These are phyloP conservation scores for Drosophila atripex DNA, from an alignment of 2,888 invertebrate genomes.

Conservation along the genomic window DNA sequence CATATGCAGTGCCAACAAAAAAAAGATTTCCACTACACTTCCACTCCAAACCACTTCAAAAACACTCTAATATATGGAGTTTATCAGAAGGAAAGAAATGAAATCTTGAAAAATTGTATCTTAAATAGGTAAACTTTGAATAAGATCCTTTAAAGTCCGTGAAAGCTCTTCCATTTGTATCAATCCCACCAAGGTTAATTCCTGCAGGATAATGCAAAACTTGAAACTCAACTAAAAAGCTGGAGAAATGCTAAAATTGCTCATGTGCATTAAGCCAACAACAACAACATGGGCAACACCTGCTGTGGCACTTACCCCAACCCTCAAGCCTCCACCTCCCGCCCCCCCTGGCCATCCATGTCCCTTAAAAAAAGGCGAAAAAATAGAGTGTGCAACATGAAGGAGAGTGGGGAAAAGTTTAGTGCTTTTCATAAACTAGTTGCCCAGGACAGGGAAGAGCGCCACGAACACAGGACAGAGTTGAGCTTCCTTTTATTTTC, in stretches of 20 bases:
- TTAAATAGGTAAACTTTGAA: neutral
- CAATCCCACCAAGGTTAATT: constrained; percentile 1
- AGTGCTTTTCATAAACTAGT: constrained; percentile 72
- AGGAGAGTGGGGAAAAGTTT: constrained; percentile 53
- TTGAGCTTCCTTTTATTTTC: constrained; percentile 53
- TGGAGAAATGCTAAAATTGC: constrained; percentile 22
- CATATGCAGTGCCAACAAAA: constrained; percentile 13
- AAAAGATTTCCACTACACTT: constrained; percentile 6
- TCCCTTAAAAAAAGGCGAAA: constrained; percentile 8
- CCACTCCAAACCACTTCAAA: neutral
- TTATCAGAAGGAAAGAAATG: neutral
- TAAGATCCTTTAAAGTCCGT: neutral
- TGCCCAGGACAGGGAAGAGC: constrained; percentile 20
- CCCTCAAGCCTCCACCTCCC: neutral
- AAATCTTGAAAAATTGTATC: neutral
- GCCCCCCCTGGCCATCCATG: neutral
- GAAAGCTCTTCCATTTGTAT: neutral
- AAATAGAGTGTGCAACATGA: constrained; percentile 49
- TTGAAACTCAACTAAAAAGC: constrained; percentile 6
- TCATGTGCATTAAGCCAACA: constrained; percentile 39
- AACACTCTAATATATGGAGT: neutral
- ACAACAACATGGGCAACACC: constrained; percentile 58
- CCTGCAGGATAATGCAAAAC: constrained; percentile 1
- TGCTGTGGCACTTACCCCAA: constrained; percentile 29
- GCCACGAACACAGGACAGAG: constrained; percentile 26